A percentile compares a stretch with the other conserved stretches of the same genome.
Evolutionary conservation across 2,888 invertebrate species (phyloP).

Genomic region (Cordilura impudica): DNA sequence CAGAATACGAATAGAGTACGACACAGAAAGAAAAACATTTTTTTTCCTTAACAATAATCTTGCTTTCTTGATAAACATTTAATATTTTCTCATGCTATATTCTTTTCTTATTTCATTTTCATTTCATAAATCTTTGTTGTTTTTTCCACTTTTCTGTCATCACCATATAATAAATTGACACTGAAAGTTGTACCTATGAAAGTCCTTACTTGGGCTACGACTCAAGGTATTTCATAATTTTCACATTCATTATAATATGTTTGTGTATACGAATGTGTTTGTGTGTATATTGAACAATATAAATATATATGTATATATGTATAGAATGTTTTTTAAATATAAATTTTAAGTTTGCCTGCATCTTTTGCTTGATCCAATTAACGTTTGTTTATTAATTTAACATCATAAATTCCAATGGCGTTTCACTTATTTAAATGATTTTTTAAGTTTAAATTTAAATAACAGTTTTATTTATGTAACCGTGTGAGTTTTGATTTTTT

Average conservation of each 20-base stretch:
- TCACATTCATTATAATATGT: neutral
- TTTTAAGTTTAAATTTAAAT: too few species aligned
- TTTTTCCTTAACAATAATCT: conserved; percentile 36
- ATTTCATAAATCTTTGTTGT: conserved; percentile 25
- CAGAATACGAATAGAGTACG: neutral
- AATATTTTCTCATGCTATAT: conserved; percentile 34
- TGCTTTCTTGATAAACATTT: conserved; percentile 42
- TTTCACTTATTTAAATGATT: too few species aligned
- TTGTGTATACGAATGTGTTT: neutral
- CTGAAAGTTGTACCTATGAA: conserved; percentile 74
- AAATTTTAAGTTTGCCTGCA: too few species aligned
- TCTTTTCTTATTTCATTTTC: conserved; percentile 41
- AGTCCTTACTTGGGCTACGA: conserved; percentile 77
- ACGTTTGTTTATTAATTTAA: neutral
- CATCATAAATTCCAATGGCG: too few species aligned
- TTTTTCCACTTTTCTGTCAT: conserved; percentile 55
- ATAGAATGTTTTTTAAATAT: neutral
- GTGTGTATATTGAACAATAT: neutral
- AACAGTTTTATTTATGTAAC: too few species aligned
- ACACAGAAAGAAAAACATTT: conserved; percentile 17
- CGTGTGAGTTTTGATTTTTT: too few species aligned
- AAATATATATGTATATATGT: neutral
- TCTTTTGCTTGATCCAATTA: neutral
- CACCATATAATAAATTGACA: conserved; percentile 50
- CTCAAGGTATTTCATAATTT: conserved; percentile 73